These are phyloP conservation scores for Rutilus rutilus DNA, from an alignment of 2,113 vertebrate species.

Conservation along the genomic window DNA sequence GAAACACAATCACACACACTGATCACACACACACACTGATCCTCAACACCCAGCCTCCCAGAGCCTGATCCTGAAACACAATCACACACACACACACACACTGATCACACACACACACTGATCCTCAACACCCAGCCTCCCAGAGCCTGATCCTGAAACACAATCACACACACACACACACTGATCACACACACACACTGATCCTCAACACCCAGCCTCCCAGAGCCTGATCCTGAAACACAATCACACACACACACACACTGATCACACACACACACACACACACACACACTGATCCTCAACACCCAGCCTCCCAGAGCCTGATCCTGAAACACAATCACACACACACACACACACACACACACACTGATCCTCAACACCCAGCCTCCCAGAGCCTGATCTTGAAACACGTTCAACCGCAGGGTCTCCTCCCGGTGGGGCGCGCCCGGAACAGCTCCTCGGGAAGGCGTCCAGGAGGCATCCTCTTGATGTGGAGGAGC, in stretches of 20 bases:
- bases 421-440: no score
- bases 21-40: background rate
- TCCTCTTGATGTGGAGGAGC: no score
- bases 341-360: no score
- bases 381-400: conserved; percentile 81
- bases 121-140: conserved; percentile 78
- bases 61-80: conserved; percentile 75
- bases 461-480: no score
- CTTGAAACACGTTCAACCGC: conserved; percentile 63
- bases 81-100: no score
- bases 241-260: no score
- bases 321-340: conserved; percentile 74
- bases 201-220: conserved; percentile 78
- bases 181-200: no score
- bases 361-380: conserved; percentile 61
- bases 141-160: conserved; percentile 77
- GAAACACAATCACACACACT: background rate
- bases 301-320: conserved; percentile 78
- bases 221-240: conserved; percentile 77
- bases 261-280: no score
- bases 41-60: conserved; percentile 80
- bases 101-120: no score
- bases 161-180: no score
- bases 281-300: no score
- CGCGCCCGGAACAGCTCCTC: no score